Evolutionary conservation across 1,140 invertebrate genomes (phyloP), one percentile per base, ranked within the genome.

Genomic region (Cydia splendana): DNA sequence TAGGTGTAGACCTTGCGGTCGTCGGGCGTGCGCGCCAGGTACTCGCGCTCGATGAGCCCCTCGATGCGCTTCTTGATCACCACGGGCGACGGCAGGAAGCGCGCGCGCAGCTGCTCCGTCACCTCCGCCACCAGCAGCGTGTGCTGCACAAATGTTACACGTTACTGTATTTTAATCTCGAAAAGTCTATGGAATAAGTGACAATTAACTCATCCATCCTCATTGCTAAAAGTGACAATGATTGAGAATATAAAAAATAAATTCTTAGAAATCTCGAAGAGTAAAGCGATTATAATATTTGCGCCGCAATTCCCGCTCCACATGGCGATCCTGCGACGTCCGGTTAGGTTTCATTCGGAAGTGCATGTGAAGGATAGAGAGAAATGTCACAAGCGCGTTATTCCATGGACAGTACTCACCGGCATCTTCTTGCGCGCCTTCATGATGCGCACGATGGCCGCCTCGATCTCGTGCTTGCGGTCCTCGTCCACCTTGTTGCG

Each of bases 1-100:
- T 98, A 98, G 81, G 97, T 97, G 94, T 98, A 98, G 82, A 98
- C 95, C 95, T 98, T 98, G 92, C 97, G 96, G 95, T 99, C 98
- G 94, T 99, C 98, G 77, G 97, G 96, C 84, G 98, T 99, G 93
- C 99, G 96, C 77, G 98, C 97, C 88, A 99, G 95, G 95, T 99
- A 99, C 95, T 99, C 99, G 82, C 99, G 95, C 94, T 99, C 99
- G 91, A 99, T 99, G 82, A 99, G 96, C 74, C 98, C 98, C 95
- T 99, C 99, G 89, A 99, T 99, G 88, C 99, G 96, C 91, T 99
- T 99, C 94, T 99, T 99, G 89, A 99, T 99, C 79, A 99, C 97
- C 83, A 98, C 97, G 53, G 99, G 99, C 85, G 98, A 98, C 80
- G 99, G 99, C 93, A 99, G 95, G 95, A 99, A 99, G 87, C 99